Base-by-base conservation (phyloP, 2,797 vertebrate species). In the Buphagus erythrorhynchus region DNA sequence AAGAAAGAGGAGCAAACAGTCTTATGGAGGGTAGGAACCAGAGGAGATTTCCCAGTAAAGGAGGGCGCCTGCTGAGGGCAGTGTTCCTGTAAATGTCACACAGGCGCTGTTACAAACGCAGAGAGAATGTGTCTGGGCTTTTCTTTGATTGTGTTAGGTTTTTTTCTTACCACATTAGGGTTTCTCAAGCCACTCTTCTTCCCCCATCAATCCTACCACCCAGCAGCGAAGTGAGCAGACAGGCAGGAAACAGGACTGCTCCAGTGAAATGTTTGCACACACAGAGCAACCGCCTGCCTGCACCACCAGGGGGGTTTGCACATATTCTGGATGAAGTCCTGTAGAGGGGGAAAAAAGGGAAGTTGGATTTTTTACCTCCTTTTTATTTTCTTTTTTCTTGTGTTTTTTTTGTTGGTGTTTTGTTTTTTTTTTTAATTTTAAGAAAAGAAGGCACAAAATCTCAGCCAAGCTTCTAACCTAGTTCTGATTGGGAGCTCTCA, bases 1-100 rank as follows among this genome's bases (percentile, higher is more conserved):
- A 98, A 98, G 96, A 97, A 97, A 97, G 97, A 95, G 92, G 97
- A 97, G 97, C 97, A 90, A 98, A 98, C 97, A 97, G 94, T 96
- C 96, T 96, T 65, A 93, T 91, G 94, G 89, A 96, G 63, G 72
- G 81, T 93, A 96, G 69, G 76, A 96, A 95, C 88, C 88, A 92
- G 78, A 94, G 90, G 94, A 97, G 62, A 89, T 94, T 96, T 94
- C 89, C 55, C 83, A 90, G 35, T 73, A 89, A 73, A 95, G 71
- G 81, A 92, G 83, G 61, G 58, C 9, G 2, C 59, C 89, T 96
- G 95, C 96, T 86, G 78, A 91, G 79, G 82, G 75, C 93, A 96
- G 94, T 73, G 73, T 95, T 96, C 96, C 95, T 96, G 85, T 77
- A 95, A 96, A 95, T 57, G 69, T 94, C 94, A 97, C 84, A 80